Evolutionary conservation across 1,140 invertebrate species (phyloP).

Genomic region (Scaptomyza pallida): DNA sequence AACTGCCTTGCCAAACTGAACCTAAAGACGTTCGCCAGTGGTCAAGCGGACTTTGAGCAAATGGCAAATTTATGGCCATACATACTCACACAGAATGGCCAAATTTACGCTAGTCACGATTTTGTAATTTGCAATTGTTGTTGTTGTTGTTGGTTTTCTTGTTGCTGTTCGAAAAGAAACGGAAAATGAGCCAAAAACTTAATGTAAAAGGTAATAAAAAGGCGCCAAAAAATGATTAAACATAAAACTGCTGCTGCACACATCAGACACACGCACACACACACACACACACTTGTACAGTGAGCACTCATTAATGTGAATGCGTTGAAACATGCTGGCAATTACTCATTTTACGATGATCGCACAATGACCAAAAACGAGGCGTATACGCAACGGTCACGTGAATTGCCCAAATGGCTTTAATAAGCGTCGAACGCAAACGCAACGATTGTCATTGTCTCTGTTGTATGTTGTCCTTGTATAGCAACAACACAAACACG

Average conservation of each 20-base stretch:
- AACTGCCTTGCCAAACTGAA: constrained; percentile 21
- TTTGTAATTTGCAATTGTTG: constrained; percentile 61
- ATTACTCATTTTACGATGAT: constrained; percentile 75
- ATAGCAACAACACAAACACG: constrained; percentile 6
- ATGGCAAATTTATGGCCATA: constrained; percentile 51
- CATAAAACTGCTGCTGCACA: constrained; percentile 61
- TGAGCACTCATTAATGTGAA: constrained; percentile 56
- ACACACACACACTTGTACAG: constrained; percentile 36
- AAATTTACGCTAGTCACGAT: constrained; percentile 68
- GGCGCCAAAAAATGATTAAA: constrained; percentile 69
- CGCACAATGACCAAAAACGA: constrained; percentile 56
- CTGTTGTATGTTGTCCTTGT: constrained; percentile 2
- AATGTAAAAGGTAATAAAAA: constrained; percentile 57
- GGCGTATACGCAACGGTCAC: constrained; percentile 62
- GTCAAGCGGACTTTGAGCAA: constrained; percentile 28
- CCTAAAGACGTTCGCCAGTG: constrained; percentile 10
- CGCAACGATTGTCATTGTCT: constrained; percentile 47
- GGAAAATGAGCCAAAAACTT: constrained; percentile 44
- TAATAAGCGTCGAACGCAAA: constrained; percentile 48
- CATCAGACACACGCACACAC: constrained; percentile 32
- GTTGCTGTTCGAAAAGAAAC: constrained; percentile 13
- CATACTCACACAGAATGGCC: constrained; percentile 34
- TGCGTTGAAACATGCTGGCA: constrained; percentile 70
- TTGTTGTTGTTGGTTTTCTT: constrained; percentile 26
- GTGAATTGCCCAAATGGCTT: constrained; percentile 59